Base-by-base conservation (phyloP, 1,140 invertebrate species). In the Drosophila truncata region DNA sequence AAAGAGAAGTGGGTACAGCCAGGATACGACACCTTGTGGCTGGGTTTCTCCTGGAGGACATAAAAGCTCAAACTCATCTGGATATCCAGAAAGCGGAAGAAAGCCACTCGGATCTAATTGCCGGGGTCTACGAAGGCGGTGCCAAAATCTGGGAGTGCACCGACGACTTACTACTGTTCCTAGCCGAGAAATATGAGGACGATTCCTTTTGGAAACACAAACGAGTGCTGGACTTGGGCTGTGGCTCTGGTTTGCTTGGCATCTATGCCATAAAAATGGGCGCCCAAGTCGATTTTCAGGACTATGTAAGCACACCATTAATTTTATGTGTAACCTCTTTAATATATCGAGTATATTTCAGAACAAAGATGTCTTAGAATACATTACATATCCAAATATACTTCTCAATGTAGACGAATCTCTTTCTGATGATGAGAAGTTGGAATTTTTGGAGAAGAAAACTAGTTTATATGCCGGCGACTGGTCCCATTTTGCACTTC, bases 101-200 rank as follows among this genome's bases (percentile, higher is more conserved):
- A 59, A 93, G 94, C 73, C 95, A 96, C 78, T 96, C 96, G n/a
- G 96, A 97, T 93, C 92, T 96, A 25, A 86, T 96, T 55, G 93
- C 95, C 61, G 95, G 95, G 8, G 94, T 95, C 84, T 97, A 97
- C 93, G 96, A 97, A 95, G 96, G 97, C 78, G 97, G 97, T 16
- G 93, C 97, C 25, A 98, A 98, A 94, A 95, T 98, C 64, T 98
- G 97, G 97, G 97, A 98, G 93, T 97, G 97, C 80, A 97, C 96
- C 18, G 94, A 95, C 91, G 97, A 98, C 91, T 91, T 98, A 49
- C 84, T 95, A 31, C 91, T 95, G 59, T 97, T 96, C 91, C 82
- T 97, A 27, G 71, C 93, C 10, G 83, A 94, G 59, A 91, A 94
- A 47, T 66, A 54, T 23, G 27, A 67, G 7, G 42, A 71, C 11